A percentile compares a stretch with the other conserved stretches of the same genome.
Evolutionary conservation across 2,888 invertebrate species (phyloP).

Genomic region (Homarus gammarus): DNA sequence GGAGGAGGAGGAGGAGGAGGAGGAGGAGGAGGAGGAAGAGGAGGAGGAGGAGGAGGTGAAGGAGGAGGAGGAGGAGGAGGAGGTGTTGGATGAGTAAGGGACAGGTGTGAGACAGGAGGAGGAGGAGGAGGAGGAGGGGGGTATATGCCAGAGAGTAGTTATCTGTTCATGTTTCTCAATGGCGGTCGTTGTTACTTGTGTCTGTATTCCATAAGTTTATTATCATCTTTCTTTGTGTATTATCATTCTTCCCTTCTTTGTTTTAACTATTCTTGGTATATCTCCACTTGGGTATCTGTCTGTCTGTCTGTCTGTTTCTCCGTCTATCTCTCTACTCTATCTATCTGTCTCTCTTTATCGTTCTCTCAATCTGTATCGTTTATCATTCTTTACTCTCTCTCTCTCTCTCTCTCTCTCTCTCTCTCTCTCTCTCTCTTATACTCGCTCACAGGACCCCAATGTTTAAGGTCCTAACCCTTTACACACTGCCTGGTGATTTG

Average conservation of each 20-base stretch:
- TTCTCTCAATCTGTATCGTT: no score
- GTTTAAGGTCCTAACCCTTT: background rate
- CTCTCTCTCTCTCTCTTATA: background rate
- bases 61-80: background rate
- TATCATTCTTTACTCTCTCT: no score
- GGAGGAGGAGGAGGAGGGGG: slow-evolving; percentile 7
- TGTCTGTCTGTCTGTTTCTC: background rate
- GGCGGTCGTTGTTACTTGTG: background rate
- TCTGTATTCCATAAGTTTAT: no score
- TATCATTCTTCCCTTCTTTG: no score
- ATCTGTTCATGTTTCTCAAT: no score
- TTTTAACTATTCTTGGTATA: background rate
- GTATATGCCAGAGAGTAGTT: background rate
- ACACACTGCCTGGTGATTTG: background rate
- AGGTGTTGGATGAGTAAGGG: background rate
- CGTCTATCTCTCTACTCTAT: background rate
- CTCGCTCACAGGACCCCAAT: background rate
- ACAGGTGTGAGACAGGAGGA: background rate
- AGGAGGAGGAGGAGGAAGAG: slow-evolving; percentile 5
- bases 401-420: background rate
- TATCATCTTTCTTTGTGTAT: no score
- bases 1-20: slow-evolving; percentile 25
- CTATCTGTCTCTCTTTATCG: background rate
- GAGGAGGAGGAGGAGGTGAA: slow-evolving; percentile 9
- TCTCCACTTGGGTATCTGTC: background rate